Percentiles rank a stretch among this genome's conserved stretches.
Conservation (phyloP, 2,888 invertebrate genomes). For the Leptogaster cylindrica region DNA sequence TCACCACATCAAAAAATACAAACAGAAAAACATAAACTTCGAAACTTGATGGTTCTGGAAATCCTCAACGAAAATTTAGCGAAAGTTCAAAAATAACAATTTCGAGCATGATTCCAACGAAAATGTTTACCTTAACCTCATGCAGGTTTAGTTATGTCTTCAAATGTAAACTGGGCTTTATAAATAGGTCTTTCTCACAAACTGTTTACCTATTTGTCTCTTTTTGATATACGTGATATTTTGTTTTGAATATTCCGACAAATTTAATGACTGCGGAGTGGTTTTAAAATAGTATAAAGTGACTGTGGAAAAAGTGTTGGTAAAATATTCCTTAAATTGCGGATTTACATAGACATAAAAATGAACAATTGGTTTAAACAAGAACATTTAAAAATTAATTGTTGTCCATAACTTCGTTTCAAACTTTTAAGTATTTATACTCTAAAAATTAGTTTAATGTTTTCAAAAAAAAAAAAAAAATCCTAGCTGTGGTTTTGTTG, state of each 20-base stretch:
- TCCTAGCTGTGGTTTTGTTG: too few relatives aligned
- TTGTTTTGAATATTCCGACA: not conserved
- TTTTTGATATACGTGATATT: slow-evolving; percentile 11
- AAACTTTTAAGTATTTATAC: too few relatives aligned
- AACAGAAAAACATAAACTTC: not conserved
- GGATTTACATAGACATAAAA: not conserved
- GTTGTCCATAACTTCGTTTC: too few relatives aligned
- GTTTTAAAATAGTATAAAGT: not conserved
- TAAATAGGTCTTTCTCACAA: slow-evolving; percentile 20
- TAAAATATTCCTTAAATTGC: not conserved
- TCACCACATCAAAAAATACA: not conserved
- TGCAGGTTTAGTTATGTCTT: slow-evolving; percentile 16
- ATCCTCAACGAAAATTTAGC: slow-evolving; percentile 5
- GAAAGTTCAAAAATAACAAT: slow-evolving; percentile 2
- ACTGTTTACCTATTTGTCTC: slow-evolving; percentile 24
- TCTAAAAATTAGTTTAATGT: too few relatives aligned
- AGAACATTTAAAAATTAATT: too few relatives aligned
- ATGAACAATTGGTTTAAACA: not conserved
- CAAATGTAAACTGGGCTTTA: slow-evolving; percentile 31
- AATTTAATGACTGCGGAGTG: not conserved
- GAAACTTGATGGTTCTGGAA: slow-evolving; percentile 11
- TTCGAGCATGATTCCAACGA: not conserved
- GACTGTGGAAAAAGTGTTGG: not conserved
- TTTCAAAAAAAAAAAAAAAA: too few relatives aligned
- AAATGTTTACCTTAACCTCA: slow-evolving; percentile 27